Conservation (phyloP, 2,113 vertebrate genomes). For the Poecilia latipinna region DNA sequence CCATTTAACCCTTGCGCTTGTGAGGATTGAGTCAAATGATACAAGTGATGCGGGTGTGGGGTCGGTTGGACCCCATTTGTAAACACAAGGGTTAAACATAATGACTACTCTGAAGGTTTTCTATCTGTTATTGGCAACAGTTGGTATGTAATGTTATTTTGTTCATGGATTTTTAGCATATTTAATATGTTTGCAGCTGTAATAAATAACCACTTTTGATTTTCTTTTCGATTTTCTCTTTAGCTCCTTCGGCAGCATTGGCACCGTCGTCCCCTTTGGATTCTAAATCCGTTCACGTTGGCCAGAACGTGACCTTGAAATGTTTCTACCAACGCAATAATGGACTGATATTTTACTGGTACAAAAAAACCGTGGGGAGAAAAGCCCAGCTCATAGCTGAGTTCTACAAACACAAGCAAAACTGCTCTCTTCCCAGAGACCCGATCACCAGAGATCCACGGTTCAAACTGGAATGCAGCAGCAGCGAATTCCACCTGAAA, state of each 20-base stretch:
- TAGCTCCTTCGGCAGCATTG: not conserved
- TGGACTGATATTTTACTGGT: constrained; percentile 35
- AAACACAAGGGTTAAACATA: not conserved
- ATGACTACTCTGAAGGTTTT: constrained; percentile 13
- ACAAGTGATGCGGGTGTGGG: too few species aligned
- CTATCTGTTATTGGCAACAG: constrained; percentile 10
- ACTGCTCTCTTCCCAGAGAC: not conserved
- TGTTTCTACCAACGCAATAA: not conserved
- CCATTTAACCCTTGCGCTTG: not conserved
- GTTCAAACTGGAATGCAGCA: constrained; percentile 3
- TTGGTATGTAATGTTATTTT: constrained; percentile 1
- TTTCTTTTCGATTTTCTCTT: not conserved
- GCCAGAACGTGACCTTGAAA: not conserved
- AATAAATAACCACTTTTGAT: not conserved
- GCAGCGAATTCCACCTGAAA: not conserved
- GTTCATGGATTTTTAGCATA: too few species aligned
- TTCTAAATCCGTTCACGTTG: rapidly evolving
- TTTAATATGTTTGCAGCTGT: not conserved
- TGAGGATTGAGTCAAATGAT: too few species aligned
- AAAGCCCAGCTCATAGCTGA: constrained; percentile 28
- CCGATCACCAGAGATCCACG: not conserved
- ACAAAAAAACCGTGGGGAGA: constrained; percentile 45
- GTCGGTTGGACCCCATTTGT: too few species aligned
- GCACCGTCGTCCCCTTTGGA: not conserved
- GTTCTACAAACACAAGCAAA: not conserved